Percentiles rank a stretch among this genome's conserved stretches.
Conservation (phyloP, 37 sponge, comb jelly and placozoan species). For the Theonella swinhoei region DNA sequence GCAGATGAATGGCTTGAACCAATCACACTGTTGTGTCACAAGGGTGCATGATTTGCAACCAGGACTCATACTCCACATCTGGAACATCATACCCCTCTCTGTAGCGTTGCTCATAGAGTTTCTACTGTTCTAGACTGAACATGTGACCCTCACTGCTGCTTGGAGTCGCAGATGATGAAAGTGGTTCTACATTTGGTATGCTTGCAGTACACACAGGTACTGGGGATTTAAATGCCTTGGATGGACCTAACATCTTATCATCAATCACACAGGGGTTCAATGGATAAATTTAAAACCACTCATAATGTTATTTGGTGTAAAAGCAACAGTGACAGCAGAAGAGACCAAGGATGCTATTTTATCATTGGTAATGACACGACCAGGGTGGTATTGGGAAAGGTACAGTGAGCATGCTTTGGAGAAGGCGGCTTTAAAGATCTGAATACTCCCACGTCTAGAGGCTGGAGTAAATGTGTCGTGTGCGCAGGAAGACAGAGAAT, state of each 20-base stretch:
- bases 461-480: conserved; percentile 63
- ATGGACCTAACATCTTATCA: no score
- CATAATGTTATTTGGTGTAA: conserved; percentile 59
- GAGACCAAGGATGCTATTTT: conserved; percentile 36
- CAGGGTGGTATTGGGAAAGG: conserved; percentile 33
- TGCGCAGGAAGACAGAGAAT: conserved; percentile 61
- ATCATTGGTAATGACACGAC: conserved; percentile 43
- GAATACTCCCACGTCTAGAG: conserved; percentile 55
- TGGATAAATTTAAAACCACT: no score
- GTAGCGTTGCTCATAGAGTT: conserved; percentile 20
- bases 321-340: conserved; percentile 23
- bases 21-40: not conserved
- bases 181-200: no score
- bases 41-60: conserved; percentile 44
- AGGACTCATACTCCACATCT: conserved; percentile 44
- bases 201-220: no score
- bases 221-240: no score
- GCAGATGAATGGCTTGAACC: not conserved
- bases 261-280: no score
- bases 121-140: conserved; percentile 18
- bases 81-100: conserved; percentile 50
- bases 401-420: conserved; percentile 45
- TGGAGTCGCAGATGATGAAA: no score
- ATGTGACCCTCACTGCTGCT: no score
- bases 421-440: conserved; percentile 51